A percentile compares a stretch with the other conserved stretches of the same genome.
Evolutionary conservation across 2,113 vertebrate species (phyloP).

Genomic region (Dicaeum eximium): DNA sequence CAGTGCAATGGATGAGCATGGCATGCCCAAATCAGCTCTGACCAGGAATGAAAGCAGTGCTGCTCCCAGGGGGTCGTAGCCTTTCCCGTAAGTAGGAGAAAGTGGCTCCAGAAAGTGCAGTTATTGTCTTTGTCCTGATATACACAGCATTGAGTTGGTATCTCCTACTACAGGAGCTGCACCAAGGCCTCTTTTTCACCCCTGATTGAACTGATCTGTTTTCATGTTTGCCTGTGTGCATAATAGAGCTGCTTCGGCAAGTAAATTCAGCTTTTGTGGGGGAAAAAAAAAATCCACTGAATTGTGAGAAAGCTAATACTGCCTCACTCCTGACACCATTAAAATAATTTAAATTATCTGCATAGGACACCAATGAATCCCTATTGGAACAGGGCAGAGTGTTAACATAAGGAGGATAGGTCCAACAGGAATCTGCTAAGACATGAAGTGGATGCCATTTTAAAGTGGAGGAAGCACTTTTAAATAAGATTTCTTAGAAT

Average conservation of each 20-base stretch:
- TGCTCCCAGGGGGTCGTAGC: not conserved
- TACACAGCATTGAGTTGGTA: not conserved
- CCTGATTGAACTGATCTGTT: not conserved
- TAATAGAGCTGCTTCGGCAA: not conserved
- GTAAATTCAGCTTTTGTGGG: not conserved
- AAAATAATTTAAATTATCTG: not conserved
- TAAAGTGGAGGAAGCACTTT: not conserved
- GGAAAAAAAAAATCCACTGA: not conserved
- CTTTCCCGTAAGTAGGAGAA: not conserved
- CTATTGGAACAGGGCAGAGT: not conserved
- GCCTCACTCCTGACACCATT: not conserved
- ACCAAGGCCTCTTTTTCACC: not conserved
- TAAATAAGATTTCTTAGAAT: not conserved
- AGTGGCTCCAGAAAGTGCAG: not conserved
- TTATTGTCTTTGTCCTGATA: not conserved
- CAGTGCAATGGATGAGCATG: not conserved
- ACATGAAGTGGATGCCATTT: not conserved
- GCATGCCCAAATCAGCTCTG: fast-evolving
- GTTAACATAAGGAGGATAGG: not conserved
- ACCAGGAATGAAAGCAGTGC: not conserved
- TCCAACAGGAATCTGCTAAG: not conserved
- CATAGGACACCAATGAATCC: not conserved
- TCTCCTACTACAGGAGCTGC: not conserved
- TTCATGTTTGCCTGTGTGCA: not conserved
- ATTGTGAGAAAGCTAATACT: not conserved